phyloP scores from a whole-genome alignment of 2,113 vertebrate genomes.

The Xiphorhynchus elegans region DNA sequence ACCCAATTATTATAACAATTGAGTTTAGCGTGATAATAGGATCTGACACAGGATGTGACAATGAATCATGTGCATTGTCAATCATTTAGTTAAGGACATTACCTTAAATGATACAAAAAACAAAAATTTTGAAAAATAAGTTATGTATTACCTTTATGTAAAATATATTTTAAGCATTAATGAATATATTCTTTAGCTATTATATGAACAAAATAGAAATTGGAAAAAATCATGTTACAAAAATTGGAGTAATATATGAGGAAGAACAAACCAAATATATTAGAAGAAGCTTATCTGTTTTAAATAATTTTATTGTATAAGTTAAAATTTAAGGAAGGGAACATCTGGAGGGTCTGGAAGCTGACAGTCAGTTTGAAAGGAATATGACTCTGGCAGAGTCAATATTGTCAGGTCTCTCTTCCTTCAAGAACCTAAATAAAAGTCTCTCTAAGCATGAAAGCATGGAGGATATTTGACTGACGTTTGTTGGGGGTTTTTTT shows the following conservation, averaged over 20 bases:
- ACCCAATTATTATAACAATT: slow-evolving; percentile 4
- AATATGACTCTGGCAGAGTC: neutral
- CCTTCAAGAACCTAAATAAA: neutral
- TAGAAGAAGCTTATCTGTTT: neutral
- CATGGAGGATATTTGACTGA: neutral
- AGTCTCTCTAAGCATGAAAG: neutral
- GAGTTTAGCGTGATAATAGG: neutral
- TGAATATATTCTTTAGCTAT: neutral
- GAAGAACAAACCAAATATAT: neutral
- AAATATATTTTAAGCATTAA: neutral
- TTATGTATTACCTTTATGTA: neutral
- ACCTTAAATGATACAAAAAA: neutral
- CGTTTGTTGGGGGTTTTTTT: neutral
- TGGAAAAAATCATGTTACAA: neutral
- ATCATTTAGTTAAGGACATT: neutral
- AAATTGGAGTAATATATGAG: neutral
- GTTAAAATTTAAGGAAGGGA: neutral
- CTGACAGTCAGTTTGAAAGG: neutral
- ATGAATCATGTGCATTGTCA: neutral
- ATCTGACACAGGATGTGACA: neutral
- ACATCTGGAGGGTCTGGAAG: neutral
- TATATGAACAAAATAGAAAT: neutral
- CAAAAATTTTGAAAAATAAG: neutral
- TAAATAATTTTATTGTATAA: neutral
- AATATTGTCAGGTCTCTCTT: neutral